phyloP scores from a whole-genome alignment of 2,888 invertebrate genomes.

The Agrenia bidenticulata region DNA sequence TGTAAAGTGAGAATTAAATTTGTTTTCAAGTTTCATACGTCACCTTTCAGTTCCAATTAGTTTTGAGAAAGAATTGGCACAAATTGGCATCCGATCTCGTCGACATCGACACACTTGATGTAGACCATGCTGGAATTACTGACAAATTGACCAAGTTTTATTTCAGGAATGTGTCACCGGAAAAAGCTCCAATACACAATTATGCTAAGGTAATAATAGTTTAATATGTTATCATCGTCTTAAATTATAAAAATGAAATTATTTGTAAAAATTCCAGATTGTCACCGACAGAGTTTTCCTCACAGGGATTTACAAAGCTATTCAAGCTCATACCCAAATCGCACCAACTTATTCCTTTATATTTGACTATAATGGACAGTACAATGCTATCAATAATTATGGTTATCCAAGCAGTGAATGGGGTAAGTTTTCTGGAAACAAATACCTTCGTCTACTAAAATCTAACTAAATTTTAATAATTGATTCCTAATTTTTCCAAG shows the following conservation, averaged over 20 bases:
- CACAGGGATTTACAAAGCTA: slow-evolving; percentile 35
- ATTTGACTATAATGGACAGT: slow-evolving; percentile 40
- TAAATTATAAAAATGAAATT: neutral
- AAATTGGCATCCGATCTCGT: slow-evolving; percentile 30
- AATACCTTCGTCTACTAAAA: too few species aligned
- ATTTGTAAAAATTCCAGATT: neutral
- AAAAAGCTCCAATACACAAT: slow-evolving; percentile 31
- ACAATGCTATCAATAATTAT: slow-evolving; percentile 31
- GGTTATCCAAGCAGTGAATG: slow-evolving; percentile 27
- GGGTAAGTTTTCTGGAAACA: too few species aligned
- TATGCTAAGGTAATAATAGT: slow-evolving; percentile 33
- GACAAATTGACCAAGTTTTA: slow-evolving; percentile 40
- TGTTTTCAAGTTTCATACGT: slow-evolving; percentile 35
- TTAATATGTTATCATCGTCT: too few species aligned
- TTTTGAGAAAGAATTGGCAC: slow-evolving; percentile 37
- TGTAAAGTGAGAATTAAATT: too few species aligned
- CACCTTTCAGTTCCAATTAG: slow-evolving; percentile 4
- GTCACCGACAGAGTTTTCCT: slow-evolving; percentile 45
- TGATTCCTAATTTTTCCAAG: slow-evolving; percentile 3
- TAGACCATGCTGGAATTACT: slow-evolving; percentile 16
- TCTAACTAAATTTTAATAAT: too few species aligned
- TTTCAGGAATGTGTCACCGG: slow-evolving; percentile 27
- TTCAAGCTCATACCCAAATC: slow-evolving; percentile 37
- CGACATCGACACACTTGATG: slow-evolving; percentile 30
- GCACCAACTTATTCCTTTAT: slow-evolving; percentile 40